Evolutionary conservation across 2,888 invertebrate genomes (phyloP), one percentile per base, ranked within the genome.

Genomic region (Stratiomys singularior): DNA sequence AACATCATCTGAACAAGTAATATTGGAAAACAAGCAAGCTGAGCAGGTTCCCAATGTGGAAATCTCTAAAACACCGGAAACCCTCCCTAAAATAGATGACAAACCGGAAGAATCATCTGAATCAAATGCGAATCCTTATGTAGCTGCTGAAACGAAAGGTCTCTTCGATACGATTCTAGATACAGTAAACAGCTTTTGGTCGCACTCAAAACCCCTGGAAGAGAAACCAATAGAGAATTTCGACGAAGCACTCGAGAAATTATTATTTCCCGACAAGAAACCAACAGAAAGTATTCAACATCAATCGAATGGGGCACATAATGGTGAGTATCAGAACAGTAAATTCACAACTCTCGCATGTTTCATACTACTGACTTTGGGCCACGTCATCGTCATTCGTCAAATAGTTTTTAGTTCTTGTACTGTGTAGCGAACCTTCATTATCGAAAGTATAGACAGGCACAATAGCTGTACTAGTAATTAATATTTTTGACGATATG

Each of bases 141-240:
- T 79, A 81, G 3, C 23, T 81, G 37, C 5, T 37, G 1, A 80
- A 76, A 23, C 13, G 66, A 76, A 63, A 18, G 85, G 86, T 0
- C 81, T 86, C 0, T 86, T 86, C 80, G 82, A 83, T 44, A 86
- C 85, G 0, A 85, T 86, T 72, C 81, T 86, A 78, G 83, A 83
- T 21, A 86, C 86, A 0, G 85, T 86, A 0, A 86, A 86, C 64
- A 83, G 82, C n/a, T 84, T 86, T 1, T 81, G 83, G 44, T 81
- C 83, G 15, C 81, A 79, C 47, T 76, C 76, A 1, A 79, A 81
- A 21, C 9, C 37, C 9, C 3, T 23, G 1, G 76, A 76, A 13
- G 44, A 58, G 4, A 76, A 74, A 30, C 30, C 30, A 7, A 25
- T 27, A 13, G 18, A 15, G 21, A 76, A 79, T 46, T 63, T 76